Percentiles rank a stretch among this genome's conserved stretches.
These are phyloP conservation scores for Amniataba percoides DNA, from an alignment of 2,797 vertebrate species.

Conservation along the genomic window DNA sequence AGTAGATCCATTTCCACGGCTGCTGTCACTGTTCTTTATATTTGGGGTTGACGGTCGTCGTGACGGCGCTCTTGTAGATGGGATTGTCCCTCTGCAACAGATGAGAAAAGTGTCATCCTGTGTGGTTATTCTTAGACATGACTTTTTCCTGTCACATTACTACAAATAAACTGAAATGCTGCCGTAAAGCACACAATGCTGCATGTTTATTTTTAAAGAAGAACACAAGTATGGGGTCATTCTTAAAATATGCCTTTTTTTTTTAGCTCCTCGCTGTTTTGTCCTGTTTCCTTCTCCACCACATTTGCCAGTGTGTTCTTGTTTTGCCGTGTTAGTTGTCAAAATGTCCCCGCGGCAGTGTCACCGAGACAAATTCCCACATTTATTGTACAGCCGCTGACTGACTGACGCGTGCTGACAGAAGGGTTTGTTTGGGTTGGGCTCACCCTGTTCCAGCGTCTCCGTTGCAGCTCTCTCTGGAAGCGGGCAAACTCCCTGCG, in stretches of 20 bases:
- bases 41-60: slow-evolving; percentile 42
- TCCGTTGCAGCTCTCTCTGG: slow-evolving; percentile 59
- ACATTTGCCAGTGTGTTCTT: slow-evolving; percentile 16
- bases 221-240: too few relatives aligned
- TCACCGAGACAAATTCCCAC: slow-evolving; percentile 47
- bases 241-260: too few relatives aligned
- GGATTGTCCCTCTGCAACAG: slow-evolving; percentile 33
- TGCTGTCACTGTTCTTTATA: slow-evolving; percentile 44
- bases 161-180: background rate
- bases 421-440: slow-evolving; percentile 49
- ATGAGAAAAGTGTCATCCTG: slow-evolving; percentile 11
- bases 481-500: slow-evolving; percentile 65
- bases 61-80: slow-evolving; percentile 42
- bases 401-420: slow-evolving; percentile 53
- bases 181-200: background rate
- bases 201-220: background rate
- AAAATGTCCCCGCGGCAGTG: slow-evolving; percentile 42
- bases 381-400: slow-evolving; percentile 35
- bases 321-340: slow-evolving; percentile 44
- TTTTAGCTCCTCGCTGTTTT: background rate
- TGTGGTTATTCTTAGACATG: background rate
- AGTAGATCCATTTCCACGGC: slow-evolving; percentile 37
- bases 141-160: background rate
- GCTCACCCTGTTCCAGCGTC: slow-evolving; percentile 39
- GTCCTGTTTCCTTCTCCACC: slow-evolving; percentile 2